A percentile compares a stretch with the other conserved stretches of the same genome.
Evolutionary conservation across 1,140 invertebrate genomes (phyloP).

Genomic region (Trinorchestia longiramus): DNA sequence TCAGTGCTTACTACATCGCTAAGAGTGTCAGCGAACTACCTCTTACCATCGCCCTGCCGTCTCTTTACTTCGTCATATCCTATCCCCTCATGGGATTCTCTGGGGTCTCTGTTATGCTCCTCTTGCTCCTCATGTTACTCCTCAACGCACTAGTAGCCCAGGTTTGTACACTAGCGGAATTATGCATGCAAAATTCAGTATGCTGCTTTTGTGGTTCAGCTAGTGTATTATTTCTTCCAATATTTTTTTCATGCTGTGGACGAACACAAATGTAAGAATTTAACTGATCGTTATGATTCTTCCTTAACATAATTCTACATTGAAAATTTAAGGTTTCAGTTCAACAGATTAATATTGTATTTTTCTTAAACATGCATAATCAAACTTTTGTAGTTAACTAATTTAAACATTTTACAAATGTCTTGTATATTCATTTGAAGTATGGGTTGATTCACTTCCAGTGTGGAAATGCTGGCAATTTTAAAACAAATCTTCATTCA

Average conservation of each 20-base stretch:
- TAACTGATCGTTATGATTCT: background rate
- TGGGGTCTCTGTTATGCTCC: conserved; percentile 74
- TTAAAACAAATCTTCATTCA: too few relatives aligned
- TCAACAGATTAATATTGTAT: too few relatives aligned
- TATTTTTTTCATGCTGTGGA: too few relatives aligned
- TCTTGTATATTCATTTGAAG: too few relatives aligned
- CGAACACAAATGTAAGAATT: background rate
- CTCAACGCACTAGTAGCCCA: conserved; percentile 84
- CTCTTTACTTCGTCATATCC: conserved; percentile 83
- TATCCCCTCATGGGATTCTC: conserved; percentile 82
- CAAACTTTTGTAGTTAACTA: too few relatives aligned
- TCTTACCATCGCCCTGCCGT: conserved; percentile 81
- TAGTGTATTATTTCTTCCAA: background rate
- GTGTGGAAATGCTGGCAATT: too few relatives aligned
- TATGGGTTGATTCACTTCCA: too few relatives aligned
- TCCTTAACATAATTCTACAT: background rate
- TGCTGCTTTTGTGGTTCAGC: background rate
- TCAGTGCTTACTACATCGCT: conserved; percentile 87
- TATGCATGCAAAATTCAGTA: too few relatives aligned
- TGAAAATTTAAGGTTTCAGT: background rate
- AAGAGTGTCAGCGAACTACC: conserved; percentile 89
- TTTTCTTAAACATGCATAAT: too few relatives aligned
- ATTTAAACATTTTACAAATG: too few relatives aligned
- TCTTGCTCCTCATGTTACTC: conserved; percentile 78
- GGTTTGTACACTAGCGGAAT: conserved; percentile 70